Conservation (phyloP, 2,797 vertebrate genomes). For the Sebastes matsubarae region DNA sequence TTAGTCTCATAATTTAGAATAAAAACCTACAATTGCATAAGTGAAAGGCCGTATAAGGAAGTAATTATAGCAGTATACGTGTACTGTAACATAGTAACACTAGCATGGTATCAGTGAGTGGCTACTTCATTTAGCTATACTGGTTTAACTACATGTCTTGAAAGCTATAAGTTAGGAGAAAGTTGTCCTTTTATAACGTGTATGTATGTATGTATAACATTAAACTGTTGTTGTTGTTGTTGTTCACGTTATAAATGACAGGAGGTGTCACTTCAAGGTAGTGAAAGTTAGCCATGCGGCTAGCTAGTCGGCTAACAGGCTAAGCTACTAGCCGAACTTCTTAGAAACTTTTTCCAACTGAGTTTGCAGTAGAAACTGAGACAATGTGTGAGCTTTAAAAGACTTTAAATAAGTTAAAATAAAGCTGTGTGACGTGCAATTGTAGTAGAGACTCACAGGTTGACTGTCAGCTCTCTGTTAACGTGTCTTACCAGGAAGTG, state of each 20-base stretch:
- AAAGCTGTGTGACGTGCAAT: accelerated
- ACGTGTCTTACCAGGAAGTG: slow-evolving; percentile 85
- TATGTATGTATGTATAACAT: background rate
- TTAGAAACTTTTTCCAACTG: slow-evolving; percentile 40
- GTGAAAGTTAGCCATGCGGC: slow-evolving; percentile 34
- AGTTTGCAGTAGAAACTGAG: background rate
- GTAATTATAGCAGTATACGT: background rate
- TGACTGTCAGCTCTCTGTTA: slow-evolving; percentile 33
- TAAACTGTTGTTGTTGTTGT: background rate
- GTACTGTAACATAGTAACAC: background rate
- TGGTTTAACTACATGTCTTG: background rate
- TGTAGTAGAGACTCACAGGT: slow-evolving; percentile 14
- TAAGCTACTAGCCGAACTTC: slow-evolving; percentile 64
- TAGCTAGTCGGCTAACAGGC: slow-evolving; percentile 58
- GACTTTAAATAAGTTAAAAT: accelerated
- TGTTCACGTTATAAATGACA: slow-evolving; percentile 1
- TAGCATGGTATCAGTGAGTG: background rate
- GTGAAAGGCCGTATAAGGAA: background rate
- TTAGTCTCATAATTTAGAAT: background rate
- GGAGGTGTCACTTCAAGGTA: background rate
- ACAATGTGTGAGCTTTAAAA: accelerated
- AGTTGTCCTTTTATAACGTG: background rate
- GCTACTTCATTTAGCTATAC: background rate
- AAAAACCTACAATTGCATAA: background rate
- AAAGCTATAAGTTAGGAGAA: background rate